A percentile compares a stretch with the other conserved stretches of the same genome.
Conservation (phyloP, 2,888 invertebrate species). For the Drosophila tripunctata region DNA sequence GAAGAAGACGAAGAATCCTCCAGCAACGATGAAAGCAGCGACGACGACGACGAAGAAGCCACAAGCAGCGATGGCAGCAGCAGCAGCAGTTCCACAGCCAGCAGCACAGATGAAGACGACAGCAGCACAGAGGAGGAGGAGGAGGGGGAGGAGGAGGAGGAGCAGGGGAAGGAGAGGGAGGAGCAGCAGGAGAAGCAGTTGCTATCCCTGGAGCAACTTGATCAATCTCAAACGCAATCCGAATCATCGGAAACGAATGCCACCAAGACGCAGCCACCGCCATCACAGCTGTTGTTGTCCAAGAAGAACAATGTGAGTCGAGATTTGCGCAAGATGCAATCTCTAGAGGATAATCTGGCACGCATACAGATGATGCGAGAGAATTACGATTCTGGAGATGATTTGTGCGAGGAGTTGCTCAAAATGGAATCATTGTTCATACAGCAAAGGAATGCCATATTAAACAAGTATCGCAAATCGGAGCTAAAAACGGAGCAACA, state of each 20-base stretch:
- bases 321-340: conserved; percentile 81
- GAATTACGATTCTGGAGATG: conserved; percentile 82
- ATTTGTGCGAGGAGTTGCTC: conserved; percentile 81
- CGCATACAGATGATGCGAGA: conserved; percentile 83
- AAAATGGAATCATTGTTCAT: conserved; percentile 82
- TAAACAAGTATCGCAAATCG: conserved; percentile 80
- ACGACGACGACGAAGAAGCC: conserved; percentile 28
- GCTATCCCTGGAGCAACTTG: conserved; percentile 6
- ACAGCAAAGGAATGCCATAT: conserved; percentile 80
- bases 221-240: conserved; percentile 24
- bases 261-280: conserved; percentile 37
- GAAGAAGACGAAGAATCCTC: conserved; percentile 55
- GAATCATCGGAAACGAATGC: conserved; percentile 16
- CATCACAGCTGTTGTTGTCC: no score
- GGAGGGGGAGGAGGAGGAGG: neutral
- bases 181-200: conserved; percentile 19
- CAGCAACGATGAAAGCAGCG: conserved; percentile 38
- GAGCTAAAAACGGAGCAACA: conserved; percentile 36
- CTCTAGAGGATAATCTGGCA: conserved; percentile 80
- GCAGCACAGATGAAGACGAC: conserved; percentile 38
- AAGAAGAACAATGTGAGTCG: conserved; percentile 76
- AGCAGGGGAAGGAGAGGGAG: conserved; percentile 20
- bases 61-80: conserved; percentile 52
- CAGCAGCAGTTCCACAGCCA: conserved; percentile 40
- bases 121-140: conserved; percentile 40